Conservation (phyloP, 2,113 vertebrate species). For the Raphicerus campestris region DNA sequence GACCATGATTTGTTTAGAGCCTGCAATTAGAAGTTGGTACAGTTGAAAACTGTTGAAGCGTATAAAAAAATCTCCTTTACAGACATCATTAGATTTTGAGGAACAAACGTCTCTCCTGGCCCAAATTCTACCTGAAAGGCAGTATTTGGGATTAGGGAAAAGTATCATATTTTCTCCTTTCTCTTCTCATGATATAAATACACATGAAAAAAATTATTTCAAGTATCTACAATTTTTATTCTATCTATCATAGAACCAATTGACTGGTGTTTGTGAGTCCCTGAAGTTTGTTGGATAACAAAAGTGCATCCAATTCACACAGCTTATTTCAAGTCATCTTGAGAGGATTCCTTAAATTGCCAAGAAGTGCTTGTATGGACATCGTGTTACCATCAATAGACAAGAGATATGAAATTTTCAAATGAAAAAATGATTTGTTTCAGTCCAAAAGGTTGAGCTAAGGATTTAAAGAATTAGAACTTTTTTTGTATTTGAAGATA, state of each 20-base stretch:
- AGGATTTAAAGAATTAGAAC: neutral
- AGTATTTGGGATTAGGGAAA: neutral
- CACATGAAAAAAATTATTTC: neutral
- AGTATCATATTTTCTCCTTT: constrained; percentile 42
- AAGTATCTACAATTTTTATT: constrained; percentile 40
- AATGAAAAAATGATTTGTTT: neutral
- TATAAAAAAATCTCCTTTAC: constrained; percentile 72
- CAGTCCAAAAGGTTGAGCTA: neutral
- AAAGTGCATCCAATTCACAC: neutral
- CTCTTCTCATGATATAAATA: neutral
- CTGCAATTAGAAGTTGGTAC: constrained; percentile 72
- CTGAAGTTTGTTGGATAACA: neutral
- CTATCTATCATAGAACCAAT: neutral
- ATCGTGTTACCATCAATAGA: neutral
- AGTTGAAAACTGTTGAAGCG: constrained; percentile 67
- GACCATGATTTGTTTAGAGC: constrained; percentile 65
- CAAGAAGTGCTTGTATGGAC: neutral
- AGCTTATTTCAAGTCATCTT: constrained; percentile 38
- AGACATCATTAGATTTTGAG: constrained; percentile 64
- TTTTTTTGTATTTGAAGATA: constrained; percentile 22
- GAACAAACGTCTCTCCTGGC: constrained; percentile 35
- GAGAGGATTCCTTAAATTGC: constrained; percentile 19
- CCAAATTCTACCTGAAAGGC: neutral
- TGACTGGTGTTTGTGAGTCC: constrained; percentile 18
- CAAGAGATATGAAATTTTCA: neutral